Evolutionary conservation across 2,888 invertebrate genomes (phyloP).

Genomic region (Dasysyrphus albostriatus): DNA sequence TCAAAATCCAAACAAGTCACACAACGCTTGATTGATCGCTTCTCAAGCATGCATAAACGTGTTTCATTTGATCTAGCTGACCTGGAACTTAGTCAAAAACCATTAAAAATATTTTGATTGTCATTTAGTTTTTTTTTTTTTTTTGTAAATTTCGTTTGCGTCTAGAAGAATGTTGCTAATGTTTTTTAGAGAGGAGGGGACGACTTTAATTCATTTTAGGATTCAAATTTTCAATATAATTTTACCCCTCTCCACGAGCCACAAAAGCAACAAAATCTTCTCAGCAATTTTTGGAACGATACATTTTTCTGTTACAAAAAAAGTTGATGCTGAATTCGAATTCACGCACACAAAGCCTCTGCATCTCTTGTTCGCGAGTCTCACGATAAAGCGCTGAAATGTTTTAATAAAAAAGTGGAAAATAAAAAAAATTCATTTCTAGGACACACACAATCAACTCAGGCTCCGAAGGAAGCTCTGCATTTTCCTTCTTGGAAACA

Average conservation of each 20-base stretch:
- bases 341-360: slow-evolving; percentile 27
- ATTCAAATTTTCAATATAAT: not conserved
- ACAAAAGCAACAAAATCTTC: slow-evolving; percentile 38
- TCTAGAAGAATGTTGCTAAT: slow-evolving; percentile 14
- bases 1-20: slow-evolving; percentile 61
- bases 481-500: slow-evolving; percentile 51
- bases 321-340: slow-evolving; percentile 35
- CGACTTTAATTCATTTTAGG: not conserved
- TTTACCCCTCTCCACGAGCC: not conserved
- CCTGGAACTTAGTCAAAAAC: slow-evolving; percentile 74
- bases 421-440: slow-evolving; percentile 61
- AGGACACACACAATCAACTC: slow-evolving; percentile 39
- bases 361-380: slow-evolving; percentile 52
- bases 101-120: slow-evolving; percentile 65
- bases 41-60: slow-evolving; percentile 69
- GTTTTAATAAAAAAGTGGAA: slow-evolving; percentile 63
- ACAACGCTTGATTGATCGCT: slow-evolving; percentile 67
- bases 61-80: slow-evolving; percentile 44
- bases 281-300: slow-evolving; percentile 66
- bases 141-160: slow-evolving; percentile 15
- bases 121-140: slow-evolving; percentile 12
- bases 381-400: slow-evolving; percentile 65
- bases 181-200: slow-evolving; percentile 7
- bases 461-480: slow-evolving; percentile 49
- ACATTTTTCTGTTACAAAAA: slow-evolving; percentile 64